A percentile compares a stretch with the other conserved stretches of the same genome.
Conservation (phyloP, 2,888 invertebrate species). For the Sarcophaga rosellei region DNA sequence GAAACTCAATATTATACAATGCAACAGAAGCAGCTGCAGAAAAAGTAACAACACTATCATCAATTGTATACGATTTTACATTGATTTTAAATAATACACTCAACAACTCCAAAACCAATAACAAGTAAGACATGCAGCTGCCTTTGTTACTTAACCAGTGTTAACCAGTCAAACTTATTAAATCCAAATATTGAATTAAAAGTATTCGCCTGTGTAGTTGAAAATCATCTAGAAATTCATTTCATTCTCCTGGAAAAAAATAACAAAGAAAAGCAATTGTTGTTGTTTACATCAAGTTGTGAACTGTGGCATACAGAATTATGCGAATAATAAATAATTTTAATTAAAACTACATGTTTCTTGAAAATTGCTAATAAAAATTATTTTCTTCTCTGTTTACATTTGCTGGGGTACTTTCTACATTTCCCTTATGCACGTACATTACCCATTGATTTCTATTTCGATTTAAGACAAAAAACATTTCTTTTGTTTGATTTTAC, state of each 20-base stretch:
- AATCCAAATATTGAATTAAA: too few relatives aligned
- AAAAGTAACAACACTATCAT: conserved; percentile 6
- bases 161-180: conserved; percentile 6
- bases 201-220: too few relatives aligned
- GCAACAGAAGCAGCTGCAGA: neutral
- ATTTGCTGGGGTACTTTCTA: neutral
- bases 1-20: conserved; percentile 12
- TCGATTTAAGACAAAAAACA: neutral
- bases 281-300: too few relatives aligned
- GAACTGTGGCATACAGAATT: too few relatives aligned
- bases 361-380: too few relatives aligned
- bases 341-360: too few relatives aligned
- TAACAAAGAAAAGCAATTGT: too few relatives aligned
- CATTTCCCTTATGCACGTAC: neutral
- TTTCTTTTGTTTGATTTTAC: neutral
- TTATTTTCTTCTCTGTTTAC: neutral
- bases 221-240: neutral
- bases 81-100: conserved; percentile 44
- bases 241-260: neutral
- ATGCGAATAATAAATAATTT: too few relatives aligned
- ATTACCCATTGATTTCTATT: neutral
- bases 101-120: neutral
- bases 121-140: conserved; percentile 9
- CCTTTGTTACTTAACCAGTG: neutral
- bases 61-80: conserved; percentile 26